Evolutionary conservation across 2,888 invertebrate species (phyloP).

Genomic region (Calameuta filiformis): DNA sequence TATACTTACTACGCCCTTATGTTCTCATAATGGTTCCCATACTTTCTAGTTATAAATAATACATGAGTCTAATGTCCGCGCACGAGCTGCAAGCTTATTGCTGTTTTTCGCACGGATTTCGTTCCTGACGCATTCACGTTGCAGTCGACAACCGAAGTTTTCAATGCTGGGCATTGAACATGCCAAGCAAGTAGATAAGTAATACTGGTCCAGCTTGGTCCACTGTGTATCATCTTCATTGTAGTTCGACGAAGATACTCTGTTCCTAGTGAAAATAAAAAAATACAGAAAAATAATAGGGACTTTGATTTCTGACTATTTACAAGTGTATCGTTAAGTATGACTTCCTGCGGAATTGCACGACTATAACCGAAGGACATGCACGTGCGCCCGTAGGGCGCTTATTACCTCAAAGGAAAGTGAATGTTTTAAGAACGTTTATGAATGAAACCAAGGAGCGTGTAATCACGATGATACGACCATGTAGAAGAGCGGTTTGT

Average conservation of each 20-base stretch:
- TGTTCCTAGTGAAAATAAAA: not conserved
- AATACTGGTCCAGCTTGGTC: not conserved
- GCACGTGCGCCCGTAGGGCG: slow-evolving; percentile 4
- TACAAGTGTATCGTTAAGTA: not conserved
- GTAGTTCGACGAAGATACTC: not conserved
- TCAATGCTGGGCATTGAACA: not conserved
- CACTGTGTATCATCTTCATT: not conserved
- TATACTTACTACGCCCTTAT: not conserved
- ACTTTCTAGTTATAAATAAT: slow-evolving; percentile 2
- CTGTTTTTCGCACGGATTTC: not conserved
- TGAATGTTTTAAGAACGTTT: slow-evolving; percentile 7
- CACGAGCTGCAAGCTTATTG: not conserved
- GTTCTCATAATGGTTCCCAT: not conserved
- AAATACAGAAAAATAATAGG: not conserved
- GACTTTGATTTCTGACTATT: not conserved
- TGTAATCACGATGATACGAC: slow-evolving; percentile 17
- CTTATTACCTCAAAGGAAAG: slow-evolving; percentile 5
- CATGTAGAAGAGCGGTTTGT: not conserved
- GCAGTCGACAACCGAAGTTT: not conserved
- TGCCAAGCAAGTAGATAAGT: not conserved
- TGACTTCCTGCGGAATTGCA: not conserved
- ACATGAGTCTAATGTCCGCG: not conserved
- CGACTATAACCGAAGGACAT: not conserved
- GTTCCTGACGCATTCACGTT: not conserved
- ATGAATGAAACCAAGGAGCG: slow-evolving; percentile 19